These are phyloP conservation scores for Ptilodon capucinus DNA, from an alignment of 2,888 invertebrate species.

Conservation along the genomic window DNA sequence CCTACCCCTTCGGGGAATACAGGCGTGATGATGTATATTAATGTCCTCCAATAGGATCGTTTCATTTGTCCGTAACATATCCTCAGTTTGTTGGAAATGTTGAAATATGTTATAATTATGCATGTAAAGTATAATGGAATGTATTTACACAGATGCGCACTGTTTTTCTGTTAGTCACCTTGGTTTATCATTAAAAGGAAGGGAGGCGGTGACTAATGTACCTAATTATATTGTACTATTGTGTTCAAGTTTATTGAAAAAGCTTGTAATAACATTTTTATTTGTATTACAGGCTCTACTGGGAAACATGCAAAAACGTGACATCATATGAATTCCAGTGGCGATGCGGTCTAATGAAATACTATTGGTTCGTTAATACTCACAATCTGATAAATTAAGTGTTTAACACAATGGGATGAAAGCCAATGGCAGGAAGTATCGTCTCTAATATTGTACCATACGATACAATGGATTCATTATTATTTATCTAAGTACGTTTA, in stretches of 20 bases:
- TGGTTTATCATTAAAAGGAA: no score
- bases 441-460: not conserved
- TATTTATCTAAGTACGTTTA: constrained; percentile 28
- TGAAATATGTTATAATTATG: no score
- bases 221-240: no score
- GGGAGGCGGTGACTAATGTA: no score
- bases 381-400: constrained; percentile 29
- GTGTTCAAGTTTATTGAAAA: not conserved
- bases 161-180: no score
- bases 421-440: constrained; percentile 6
- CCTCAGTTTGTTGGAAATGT: no score
- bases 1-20: no score
- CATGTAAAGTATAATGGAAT: no score
- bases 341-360: constrained; percentile 14
- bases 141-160: no score
- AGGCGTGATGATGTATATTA: no score
- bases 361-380: constrained; percentile 14
- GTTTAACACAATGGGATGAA: constrained; percentile 34
- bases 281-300: constrained; percentile 67
- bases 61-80: no score
- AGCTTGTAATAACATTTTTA: not conserved
- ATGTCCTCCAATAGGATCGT: no score
- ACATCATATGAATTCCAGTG: constrained; percentile 57
- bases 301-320: constrained; percentile 71
- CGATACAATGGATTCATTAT: constrained; percentile 13